Percentiles rank a stretch among this genome's conserved stretches.
Conservation (phyloP, 53 echinoderm and acorn worm genomes). For the Arbacia lixula region DNA sequence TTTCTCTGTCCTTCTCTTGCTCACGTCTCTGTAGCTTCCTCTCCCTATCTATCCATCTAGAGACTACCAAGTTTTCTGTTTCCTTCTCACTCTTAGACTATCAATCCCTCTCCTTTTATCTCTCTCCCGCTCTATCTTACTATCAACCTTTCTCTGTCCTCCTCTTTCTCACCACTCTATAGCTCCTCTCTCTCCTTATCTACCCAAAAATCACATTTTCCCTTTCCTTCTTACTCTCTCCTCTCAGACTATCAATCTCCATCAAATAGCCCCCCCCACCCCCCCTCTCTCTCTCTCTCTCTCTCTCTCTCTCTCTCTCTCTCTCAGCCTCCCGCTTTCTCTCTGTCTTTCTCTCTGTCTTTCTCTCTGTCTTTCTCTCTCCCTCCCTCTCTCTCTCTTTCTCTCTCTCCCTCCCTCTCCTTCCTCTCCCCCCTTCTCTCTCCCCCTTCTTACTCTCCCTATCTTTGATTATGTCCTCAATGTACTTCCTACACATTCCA, state of each 20-base stretch:
- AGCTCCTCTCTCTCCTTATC: not conserved
- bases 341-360: conserved; percentile 3
- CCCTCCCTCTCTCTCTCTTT: conserved; percentile 8
- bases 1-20: too few species aligned
- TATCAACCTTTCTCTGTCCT: not conserved
- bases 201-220: not conserved
- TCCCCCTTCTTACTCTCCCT: not conserved
- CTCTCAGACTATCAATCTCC: not conserved
- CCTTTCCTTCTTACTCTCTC: not conserved
- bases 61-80: too few species aligned
- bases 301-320: not conserved
- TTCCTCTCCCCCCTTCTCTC: not conserved
- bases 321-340: not conserved
- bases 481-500: too few species aligned
- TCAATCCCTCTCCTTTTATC: not conserved
- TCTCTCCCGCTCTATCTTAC: not conserved
- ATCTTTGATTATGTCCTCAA: not conserved
- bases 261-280: conserved; percentile 9
- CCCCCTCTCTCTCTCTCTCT: not conserved
- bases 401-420: not conserved
- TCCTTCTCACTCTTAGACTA: too few species aligned
- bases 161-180: not conserved
- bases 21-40: not conserved
- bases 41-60: not conserved
- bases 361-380: not conserved